Evolutionary conservation across 2,113 vertebrate genomes (phyloP), one percentile per base, ranked within the genome.

Genomic region (Macaca nemestrina): DNA sequence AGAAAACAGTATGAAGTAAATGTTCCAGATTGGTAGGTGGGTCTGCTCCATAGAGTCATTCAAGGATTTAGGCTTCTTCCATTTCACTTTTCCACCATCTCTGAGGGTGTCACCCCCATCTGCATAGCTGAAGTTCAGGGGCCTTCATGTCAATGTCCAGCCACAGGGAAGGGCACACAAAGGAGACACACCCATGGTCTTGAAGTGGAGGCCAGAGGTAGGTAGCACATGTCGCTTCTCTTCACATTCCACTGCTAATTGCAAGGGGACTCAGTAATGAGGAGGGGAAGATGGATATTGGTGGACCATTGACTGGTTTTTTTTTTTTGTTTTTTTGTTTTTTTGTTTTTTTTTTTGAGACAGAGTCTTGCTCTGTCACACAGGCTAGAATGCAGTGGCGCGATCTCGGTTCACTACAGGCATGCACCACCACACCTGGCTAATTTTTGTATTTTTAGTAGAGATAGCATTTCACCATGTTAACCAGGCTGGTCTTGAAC

Each of bases 361-460:
- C 23, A 10, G 59, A 27, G 10, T 61, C 25, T 61, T 61, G 59
- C 25, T 61, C 59, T 61, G 59, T 61, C 59, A 61, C 1, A 2
- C 4, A 13, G 59, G 59, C 59, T 61, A 25, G 59, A 61, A 12
- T 61, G 59, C 59, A 61, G 59, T 27, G 25, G 25, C 10, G 12
- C 0, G 5, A 64, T 64, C 27, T 64, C 0, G 11, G 27, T 11
- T 64, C 27, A 30, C 61, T 30, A 64, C 5, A 30, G 27, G 11
- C 12, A 5, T 27, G 25, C 61, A 64, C 61, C 25, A 30, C 61
- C 27, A 64, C 11, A 11, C 27, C 61, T 30, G 61, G 61, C 27
- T 27, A 64, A 30, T 64, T 64, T 64, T 13, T 64, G 11, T 64
- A 13, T 64, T 64, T 64, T 64, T 64, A 64, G 61, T 64, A 64